phyloP scores from a whole-genome alignment of 1,140 invertebrate species.

The Drosophila funebris region DNA sequence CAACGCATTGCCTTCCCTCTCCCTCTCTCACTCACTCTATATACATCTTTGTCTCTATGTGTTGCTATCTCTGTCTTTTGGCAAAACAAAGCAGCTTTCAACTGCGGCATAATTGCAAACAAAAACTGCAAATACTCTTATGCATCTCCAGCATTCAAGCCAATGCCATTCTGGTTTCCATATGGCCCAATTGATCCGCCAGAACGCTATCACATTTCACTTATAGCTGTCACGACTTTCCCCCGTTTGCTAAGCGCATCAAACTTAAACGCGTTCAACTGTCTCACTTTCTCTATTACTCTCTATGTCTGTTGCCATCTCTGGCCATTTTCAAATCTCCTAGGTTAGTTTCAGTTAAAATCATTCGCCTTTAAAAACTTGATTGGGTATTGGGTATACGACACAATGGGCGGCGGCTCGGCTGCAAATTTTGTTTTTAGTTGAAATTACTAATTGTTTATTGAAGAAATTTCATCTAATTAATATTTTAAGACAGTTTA shows the following conservation, averaged over 20 bases:
- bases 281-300: background rate
- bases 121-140: slow-evolving; percentile 58
- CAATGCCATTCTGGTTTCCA: slow-evolving; percentile 22
- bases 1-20: background rate
- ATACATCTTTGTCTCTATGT: background rate
- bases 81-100: slow-evolving; percentile 54
- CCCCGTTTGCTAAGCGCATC: slow-evolving; percentile 9
- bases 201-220: slow-evolving; percentile 33
- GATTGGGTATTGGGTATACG: too few relatives aligned
- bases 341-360: slow-evolving; percentile 27
- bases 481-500: too few relatives aligned
- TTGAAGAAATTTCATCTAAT: too few relatives aligned
- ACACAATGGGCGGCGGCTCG: background rate
- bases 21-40: background rate
- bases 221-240: slow-evolving; percentile 33
- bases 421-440: too few relatives aligned
- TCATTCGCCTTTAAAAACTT: slow-evolving; percentile 3
- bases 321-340: background rate
- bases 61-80: background rate
- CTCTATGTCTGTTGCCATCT: background rate
- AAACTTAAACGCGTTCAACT: slow-evolving; percentile 16
- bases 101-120: slow-evolving; percentile 69
- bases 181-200: background rate
- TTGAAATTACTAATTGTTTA: too few relatives aligned
- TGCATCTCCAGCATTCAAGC: slow-evolving; percentile 27